Base-by-base conservation (phyloP, 2,797 vertebrate genomes). In the Dipus sagitta region DNA sequence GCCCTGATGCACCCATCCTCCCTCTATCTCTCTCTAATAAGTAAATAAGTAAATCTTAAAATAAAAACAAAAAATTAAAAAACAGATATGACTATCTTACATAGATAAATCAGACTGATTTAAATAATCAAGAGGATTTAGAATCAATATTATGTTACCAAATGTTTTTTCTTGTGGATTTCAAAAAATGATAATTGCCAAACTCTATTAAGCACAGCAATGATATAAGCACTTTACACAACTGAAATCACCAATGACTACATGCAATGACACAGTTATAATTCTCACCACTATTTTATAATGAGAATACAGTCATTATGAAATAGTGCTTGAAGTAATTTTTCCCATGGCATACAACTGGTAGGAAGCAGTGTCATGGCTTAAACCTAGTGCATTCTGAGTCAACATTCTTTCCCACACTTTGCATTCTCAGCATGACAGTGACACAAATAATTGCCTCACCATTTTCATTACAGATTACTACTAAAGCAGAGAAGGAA, bases 111-210 rank as follows among this genome's bases (percentile, higher is more conserved):
- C 9, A 72, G 21, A 83, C 54, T 86, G 78, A 72, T 85, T 92
- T 78, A 47, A 78, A 54, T 94, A 92, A 77, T 90, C 30, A 74
- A 58, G 17, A 93, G 12, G 67, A 79, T 18, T 77, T 86, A 92
- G 86, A 54, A 77, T 47, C 92, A 88, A 87, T 89, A 38, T 10
- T 89, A 38, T 60, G 65, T 52, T 65, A 60, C 74, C 86, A 74
- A 87, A 84, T 92, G 88, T 91, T 85, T 86, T 38, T 76, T 95
- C 23, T 34, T 90, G n/a, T 70, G 18, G 13, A 87, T 95, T 93
- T 94, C 75, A 68, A 42, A 30, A 83, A 92, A 80, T 81, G 72
- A 47, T 54, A 86, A 83, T 82, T 89, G 62, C 26, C 70, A 92
- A 75, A 17, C 58, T 82, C 94, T 93, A 62, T 72, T 87, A 91